These are phyloP conservation scores for Bombus sibiricus DNA, from an alignment of 1,140 invertebrate species.

Conservation along the genomic window DNA sequence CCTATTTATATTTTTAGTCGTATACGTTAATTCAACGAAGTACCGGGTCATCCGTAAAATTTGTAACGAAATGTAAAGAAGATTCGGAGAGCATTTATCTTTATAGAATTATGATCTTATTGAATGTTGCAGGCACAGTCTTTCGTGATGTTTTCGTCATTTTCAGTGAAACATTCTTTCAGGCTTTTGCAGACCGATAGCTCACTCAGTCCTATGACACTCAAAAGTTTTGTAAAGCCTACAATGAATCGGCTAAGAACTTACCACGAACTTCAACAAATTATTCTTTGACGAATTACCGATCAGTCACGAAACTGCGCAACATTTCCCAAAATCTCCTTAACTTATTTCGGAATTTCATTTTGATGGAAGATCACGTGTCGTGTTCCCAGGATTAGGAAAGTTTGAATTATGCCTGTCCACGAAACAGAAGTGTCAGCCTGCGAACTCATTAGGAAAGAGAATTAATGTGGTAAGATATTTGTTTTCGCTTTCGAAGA, in stretches of 20 bases:
- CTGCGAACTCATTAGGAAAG: neutral
- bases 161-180: neutral
- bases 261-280: neutral
- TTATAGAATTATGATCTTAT: neutral
- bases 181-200: too few relatives aligned
- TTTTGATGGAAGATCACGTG: neutral
- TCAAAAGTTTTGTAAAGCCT: neutral
- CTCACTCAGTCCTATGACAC: neutral
- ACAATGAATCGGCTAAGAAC: neutral
- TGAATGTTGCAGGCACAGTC: neutral
- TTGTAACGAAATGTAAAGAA: too few relatives aligned
- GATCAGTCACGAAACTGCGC: neutral
- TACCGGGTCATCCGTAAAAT: too few relatives aligned
- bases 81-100: neutral
- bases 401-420: neutral
- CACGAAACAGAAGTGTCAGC: neutral
- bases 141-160: neutral
- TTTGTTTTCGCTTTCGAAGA: neutral
- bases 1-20: too few relatives aligned
- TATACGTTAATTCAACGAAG: too few relatives aligned
- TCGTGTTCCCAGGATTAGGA: too few relatives aligned
- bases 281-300: neutral
- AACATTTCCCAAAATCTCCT: neutral
- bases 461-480: neutral
- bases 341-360: neutral